A percentile compares a stretch with the other conserved stretches of the same genome.
Evolutionary conservation across 2,888 invertebrate genomes (phyloP).

Genomic region (Altica lythri): DNA sequence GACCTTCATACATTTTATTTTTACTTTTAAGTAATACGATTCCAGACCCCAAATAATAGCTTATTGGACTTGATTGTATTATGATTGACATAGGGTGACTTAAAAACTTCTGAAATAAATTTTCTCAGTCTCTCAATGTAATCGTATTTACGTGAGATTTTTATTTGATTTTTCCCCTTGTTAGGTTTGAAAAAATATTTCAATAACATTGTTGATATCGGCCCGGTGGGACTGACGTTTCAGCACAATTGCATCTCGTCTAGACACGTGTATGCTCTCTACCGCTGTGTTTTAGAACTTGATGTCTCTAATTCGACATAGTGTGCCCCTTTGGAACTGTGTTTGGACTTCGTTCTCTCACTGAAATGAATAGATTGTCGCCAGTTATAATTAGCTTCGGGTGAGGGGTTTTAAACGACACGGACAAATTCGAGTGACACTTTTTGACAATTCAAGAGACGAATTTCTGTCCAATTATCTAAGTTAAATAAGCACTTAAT

Average conservation of each 20-base stretch:
- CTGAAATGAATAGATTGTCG: conserved; percentile 47
- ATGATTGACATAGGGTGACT: conserved; percentile 40
- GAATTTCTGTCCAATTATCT: conserved; percentile 23
- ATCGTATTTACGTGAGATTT: conserved; percentile 36
- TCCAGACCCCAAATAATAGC: conserved; percentile 24
- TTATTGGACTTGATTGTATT: conserved; percentile 32
- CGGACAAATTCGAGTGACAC: conserved; percentile 55
- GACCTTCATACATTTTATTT: not conserved
- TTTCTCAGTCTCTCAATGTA: conserved; percentile 10
- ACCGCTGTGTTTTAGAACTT: conserved; percentile 44
- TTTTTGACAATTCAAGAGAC: conserved; percentile 46
- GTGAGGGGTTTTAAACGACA: conserved; percentile 50
- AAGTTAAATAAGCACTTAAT: conserved; percentile 19
- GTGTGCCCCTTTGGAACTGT: conserved; percentile 33
- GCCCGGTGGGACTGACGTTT: conserved; percentile 42
- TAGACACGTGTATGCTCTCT: conserved; percentile 46
- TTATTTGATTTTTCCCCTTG: conserved; percentile 43
- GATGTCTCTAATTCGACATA: conserved; percentile 42
- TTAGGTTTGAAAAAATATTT: conserved; percentile 44
- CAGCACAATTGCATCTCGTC: conserved; percentile 39
- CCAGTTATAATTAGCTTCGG: conserved; percentile 50
- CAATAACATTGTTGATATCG: conserved; percentile 50
- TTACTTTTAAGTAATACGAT: conserved; percentile 19
- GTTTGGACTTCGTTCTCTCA: conserved; percentile 32
- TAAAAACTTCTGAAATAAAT: conserved; percentile 32